Evolutionary conservation across 2,888 invertebrate genomes (phyloP).

Genomic region (Eristalis intricaria): DNA sequence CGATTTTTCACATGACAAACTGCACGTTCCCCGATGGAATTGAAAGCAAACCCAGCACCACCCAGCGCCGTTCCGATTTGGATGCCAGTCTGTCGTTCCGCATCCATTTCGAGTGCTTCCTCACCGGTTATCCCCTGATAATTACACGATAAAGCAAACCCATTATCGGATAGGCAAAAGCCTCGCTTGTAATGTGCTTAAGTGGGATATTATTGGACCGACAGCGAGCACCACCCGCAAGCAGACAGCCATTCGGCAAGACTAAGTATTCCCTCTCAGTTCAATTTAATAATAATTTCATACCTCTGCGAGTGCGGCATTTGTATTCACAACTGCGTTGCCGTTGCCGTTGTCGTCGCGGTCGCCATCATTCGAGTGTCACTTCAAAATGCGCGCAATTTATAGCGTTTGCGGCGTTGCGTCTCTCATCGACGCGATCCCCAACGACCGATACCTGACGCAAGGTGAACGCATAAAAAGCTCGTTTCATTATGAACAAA

Average conservation of each 20-base stretch:
- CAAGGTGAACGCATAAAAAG: constrained; percentile 54
- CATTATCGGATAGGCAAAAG: constrained; percentile 9
- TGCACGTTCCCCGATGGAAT: neutral
- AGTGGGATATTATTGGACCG: constrained; percentile 24
- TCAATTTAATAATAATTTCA: constrained; percentile 48
- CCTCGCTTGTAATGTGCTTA: constrained; percentile 29
- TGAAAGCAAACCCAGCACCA: neutral
- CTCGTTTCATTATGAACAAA: constrained; percentile 25
- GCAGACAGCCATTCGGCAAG: neutral
- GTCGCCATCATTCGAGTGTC: neutral
- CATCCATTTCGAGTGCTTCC: neutral
- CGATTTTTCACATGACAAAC: neutral
- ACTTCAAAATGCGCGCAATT: neutral
- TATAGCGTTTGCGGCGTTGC: neutral
- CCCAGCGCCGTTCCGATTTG: neutral
- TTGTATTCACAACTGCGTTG: constrained; percentile 47
- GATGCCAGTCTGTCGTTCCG: neutral
- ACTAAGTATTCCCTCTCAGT: neutral
- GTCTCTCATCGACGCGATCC: constrained; percentile 26
- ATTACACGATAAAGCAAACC: constrained; percentile 20
- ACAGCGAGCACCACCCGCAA: neutral
- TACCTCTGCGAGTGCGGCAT: constrained; percentile 38
- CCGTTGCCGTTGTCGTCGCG: neutral
- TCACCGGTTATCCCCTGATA: constrained; percentile 15
- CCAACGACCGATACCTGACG: constrained; percentile 29